A percentile compares a stretch with the other conserved stretches of the same genome.
Conservation (phyloP, 2,888 invertebrate genomes). For the Palloptera scutellata region DNA sequence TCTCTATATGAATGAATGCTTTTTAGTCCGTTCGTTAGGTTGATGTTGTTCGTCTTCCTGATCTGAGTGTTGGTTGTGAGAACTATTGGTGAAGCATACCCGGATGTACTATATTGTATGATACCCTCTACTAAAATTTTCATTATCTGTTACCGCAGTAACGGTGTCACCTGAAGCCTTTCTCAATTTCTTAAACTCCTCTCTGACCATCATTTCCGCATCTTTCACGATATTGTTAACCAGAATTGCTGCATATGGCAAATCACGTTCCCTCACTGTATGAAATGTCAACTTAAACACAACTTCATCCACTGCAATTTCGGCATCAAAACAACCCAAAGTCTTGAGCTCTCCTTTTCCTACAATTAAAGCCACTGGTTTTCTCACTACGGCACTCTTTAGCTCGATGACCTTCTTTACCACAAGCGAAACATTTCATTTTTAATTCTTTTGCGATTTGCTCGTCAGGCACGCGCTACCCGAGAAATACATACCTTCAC, state of each 20-base stretch:
- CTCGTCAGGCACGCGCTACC: too few relatives aligned
- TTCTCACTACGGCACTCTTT: not conserved
- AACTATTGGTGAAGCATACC: slow-evolving; percentile 8
- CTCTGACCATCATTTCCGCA: not conserved
- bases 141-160: not conserved
- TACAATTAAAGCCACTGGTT: not conserved
- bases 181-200: not conserved
- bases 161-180: not conserved
- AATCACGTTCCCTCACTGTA: slow-evolving; percentile 1
- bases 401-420: slow-evolving; percentile 5
- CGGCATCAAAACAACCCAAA: slow-evolving; percentile 9
- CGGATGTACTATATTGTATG: slow-evolving; percentile 8
- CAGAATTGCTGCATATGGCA: not conserved
- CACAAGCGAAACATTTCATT: too few relatives aligned
- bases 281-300: slow-evolving; percentile 6
- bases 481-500: too few relatives aligned
- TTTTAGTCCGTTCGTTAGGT: too few relatives aligned
- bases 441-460: too few relatives aligned
- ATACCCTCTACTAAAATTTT: slow-evolving; percentile 3
- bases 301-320: slow-evolving; percentile 2
- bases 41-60: too few relatives aligned
- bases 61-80: too few relatives aligned
- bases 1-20: too few relatives aligned
- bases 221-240: slow-evolving; percentile 2
- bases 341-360: slow-evolving; percentile 15